phyloP scores from a whole-genome alignment of 2,113 vertebrate genomes.

The Pandion haliaetus region DNA sequence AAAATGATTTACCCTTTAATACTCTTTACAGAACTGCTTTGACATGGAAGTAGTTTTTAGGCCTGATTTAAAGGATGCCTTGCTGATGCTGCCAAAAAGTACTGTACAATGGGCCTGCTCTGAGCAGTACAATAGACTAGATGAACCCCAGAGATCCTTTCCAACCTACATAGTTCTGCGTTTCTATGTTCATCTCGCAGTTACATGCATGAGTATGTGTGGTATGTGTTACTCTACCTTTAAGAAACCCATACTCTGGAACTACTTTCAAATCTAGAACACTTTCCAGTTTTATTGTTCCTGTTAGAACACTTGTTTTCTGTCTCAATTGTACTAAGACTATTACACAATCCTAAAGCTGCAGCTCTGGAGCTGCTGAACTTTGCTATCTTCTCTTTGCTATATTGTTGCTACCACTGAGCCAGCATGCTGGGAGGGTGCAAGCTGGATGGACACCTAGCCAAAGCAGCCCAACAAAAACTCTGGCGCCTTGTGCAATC shows the following conservation, averaged over 20 bases:
- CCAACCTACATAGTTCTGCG: not conserved
- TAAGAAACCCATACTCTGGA: not conserved
- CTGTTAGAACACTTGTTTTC: not conserved
- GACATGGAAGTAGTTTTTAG: not conserved
- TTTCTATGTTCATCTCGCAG: not conserved
- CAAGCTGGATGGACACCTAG: not conserved
- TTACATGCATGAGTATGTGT: not conserved
- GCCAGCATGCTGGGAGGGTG: not conserved
- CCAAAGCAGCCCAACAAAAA: not conserved
- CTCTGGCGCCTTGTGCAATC: not conserved
- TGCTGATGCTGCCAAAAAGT: not conserved
- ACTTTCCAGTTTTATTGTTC: not conserved
- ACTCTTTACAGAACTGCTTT: not conserved
- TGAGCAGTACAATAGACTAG: not conserved
- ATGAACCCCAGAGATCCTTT: not conserved
- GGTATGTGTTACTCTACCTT: not conserved
- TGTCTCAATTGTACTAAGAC: not conserved
- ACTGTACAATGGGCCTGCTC: not conserved
- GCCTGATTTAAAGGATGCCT: not conserved
- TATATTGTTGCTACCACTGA: not conserved
- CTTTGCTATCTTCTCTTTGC: not conserved
- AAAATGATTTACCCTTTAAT: not conserved
- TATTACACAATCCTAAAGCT: not conserved
- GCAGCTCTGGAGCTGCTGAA: not conserved
- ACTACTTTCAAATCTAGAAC: not conserved